Base-by-base conservation (phyloP, 2,888 invertebrate species). In the Sipunculus nudus region DNA sequence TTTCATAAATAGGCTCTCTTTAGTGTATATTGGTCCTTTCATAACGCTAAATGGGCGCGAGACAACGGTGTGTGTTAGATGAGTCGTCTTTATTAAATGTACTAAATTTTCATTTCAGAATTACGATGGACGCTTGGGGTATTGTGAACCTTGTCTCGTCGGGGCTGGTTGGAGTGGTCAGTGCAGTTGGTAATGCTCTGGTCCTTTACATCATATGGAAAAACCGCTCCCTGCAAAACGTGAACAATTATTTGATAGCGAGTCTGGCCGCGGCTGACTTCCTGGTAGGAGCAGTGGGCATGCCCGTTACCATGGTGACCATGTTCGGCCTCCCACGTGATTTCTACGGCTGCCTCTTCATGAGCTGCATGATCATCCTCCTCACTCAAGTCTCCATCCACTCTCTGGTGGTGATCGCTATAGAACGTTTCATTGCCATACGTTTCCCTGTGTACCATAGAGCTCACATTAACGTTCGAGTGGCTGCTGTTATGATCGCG, bases 321-420 rank as follows among this genome's bases (percentile, higher is more conserved):
- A 75, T 68, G 57, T 59, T 71, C 4, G 77, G 77, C 13, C 53
- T 76, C 19, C 76, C 77, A 13, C n/a, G 55, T 21, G 45, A 77
- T 45, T 77, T 75, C 50, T 67, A 74, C 26, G 76, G 76, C 40
- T 79, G 79, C 65, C 73, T 78, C 8, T 69, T 79, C 43, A 71
- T 75, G 13, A 79, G 77, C 57, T 76, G 74, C 2, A 66, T 74
- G 19, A 65, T 79, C 13, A 68, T 79, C 13, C 64, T 76, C 25
- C 71, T 78, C 46, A 79, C 78, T 5, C 77, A 79, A 56, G 70
- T 75, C 45, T 78, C 78, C 19, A 75, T 78, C 45, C 74, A 78
- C 41, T 75, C 72, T 57, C 65, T 79, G 39, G 61, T 76, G 23
- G 74, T 71, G 1, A 75, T 79, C n/a, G 79, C 79, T 6, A 62